phyloP scores from a whole-genome alignment of 2,113 vertebrate species.

The Telmatochromis brachygnathus region DNA sequence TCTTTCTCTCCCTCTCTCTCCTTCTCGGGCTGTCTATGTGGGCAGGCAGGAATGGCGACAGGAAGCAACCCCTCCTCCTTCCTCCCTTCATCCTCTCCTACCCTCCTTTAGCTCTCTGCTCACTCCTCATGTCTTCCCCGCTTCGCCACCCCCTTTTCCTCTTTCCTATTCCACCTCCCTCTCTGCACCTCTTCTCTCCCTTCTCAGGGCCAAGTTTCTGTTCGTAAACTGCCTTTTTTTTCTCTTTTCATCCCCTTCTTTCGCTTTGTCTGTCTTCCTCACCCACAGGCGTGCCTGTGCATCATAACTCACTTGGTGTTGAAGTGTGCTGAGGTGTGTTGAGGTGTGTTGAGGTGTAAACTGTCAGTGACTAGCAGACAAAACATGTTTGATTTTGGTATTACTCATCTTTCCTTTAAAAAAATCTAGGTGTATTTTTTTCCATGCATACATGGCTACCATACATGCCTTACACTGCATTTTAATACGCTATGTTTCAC shows the following conservation, averaged over 20 bases:
- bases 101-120: constrained; percentile 41
- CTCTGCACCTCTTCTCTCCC: not conserved
- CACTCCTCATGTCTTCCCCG: constrained; percentile 10
- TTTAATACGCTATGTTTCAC: not conserved
- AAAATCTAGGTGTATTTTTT: constrained; percentile 31
- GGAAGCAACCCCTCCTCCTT: constrained; percentile 49
- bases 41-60: constrained; percentile 75
- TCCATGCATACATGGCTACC: not conserved
- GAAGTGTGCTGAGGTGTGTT: constrained; percentile 50
- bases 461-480: not conserved
- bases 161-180: constrained; percentile 13
- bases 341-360: constrained; percentile 51
- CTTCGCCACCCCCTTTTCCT: constrained; percentile 1
- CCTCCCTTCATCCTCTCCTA: constrained; percentile 34
- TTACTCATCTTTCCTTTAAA: constrained; percentile 10
- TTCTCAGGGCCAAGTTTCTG: not conserved
- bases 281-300: constrained; percentile 43
- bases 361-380: constrained; percentile 46
- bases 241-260: not conserved
- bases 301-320: constrained; percentile 52
- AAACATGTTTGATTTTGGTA: constrained; percentile 41
- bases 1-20: constrained; percentile 40
- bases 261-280: not conserved
- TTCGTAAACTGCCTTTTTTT: not conserved
- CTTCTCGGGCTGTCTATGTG: constrained; percentile 67